These are phyloP conservation scores for Drosophila pallidifrons DNA, from an alignment of 1,140 invertebrate species.

Conservation along the genomic window DNA sequence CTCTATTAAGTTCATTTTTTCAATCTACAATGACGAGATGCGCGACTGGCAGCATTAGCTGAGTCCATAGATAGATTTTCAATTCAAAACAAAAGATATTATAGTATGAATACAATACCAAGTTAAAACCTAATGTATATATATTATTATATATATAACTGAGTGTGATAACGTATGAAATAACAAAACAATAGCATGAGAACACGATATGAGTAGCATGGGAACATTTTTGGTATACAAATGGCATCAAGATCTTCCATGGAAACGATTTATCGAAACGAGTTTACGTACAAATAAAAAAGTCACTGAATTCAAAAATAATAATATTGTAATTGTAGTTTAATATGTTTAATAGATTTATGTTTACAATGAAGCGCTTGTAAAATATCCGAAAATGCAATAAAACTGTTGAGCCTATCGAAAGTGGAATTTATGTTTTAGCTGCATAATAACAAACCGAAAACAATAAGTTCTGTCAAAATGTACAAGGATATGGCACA, in stretches of 20 bases:
- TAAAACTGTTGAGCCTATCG: slow-evolving; percentile 26
- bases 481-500: too few relatives aligned
- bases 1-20: slow-evolving; percentile 4
- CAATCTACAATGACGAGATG: slow-evolving; percentile 22
- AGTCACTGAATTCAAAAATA: slow-evolving; percentile 55
- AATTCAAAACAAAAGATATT: slow-evolving; percentile 4
- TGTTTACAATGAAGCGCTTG: slow-evolving; percentile 67
- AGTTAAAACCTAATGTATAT: slow-evolving; percentile 3
- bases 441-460: too few relatives aligned
- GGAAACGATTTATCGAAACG: slow-evolving; percentile 46
- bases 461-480: too few relatives aligned
- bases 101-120: slow-evolving; percentile 17
- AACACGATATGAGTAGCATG: slow-evolving; percentile 13
- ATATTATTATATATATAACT: slow-evolving; percentile 15
- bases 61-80: slow-evolving; percentile 28
- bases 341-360: slow-evolving; percentile 62
- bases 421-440: background rate
- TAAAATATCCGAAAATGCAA: slow-evolving; percentile 53
- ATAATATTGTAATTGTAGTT: slow-evolving; percentile 34
- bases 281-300: slow-evolving; percentile 71
- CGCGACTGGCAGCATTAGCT: slow-evolving; percentile 14
- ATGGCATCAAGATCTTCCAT: slow-evolving; percentile 61
- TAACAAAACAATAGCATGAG: slow-evolving; percentile 53
- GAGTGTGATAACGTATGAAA: slow-evolving; percentile 42
- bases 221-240: slow-evolving; percentile 37